Percentiles rank a stretch among this genome's conserved stretches.
phyloP scores from a whole-genome alignment of 2,113 vertebrate genomes.

The Heterochromis multidens region DNA sequence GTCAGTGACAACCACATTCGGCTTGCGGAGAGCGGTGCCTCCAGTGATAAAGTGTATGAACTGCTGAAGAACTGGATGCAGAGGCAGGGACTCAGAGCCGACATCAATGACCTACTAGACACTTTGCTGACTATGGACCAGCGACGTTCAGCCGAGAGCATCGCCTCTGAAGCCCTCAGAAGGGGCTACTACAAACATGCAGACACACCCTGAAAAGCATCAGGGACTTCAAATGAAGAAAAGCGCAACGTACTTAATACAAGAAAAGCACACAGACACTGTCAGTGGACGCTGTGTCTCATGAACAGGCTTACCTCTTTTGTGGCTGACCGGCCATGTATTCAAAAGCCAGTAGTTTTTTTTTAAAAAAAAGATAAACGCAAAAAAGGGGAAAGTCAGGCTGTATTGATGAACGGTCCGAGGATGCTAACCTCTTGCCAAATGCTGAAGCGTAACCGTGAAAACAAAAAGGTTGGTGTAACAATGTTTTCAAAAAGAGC shows the following conservation, averaged over 20 bases:
- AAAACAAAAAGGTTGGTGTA: background rate
- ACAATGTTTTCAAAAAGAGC: background rate
- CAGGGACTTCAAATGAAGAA: background rate
- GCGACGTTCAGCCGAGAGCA: constrained; percentile 74
- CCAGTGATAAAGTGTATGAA: constrained; percentile 76
- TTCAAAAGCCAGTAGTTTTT: constrained; percentile 63
- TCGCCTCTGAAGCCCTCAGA: constrained; percentile 66
- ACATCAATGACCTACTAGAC: constrained; percentile 76
- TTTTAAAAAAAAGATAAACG: background rate
- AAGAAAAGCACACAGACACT: constrained; percentile 44
- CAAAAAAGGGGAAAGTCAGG: constrained; percentile 42
- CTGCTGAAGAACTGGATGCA: constrained; percentile 81
- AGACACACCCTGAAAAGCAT: constrained; percentile 33
- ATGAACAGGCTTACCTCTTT: constrained; percentile 57
- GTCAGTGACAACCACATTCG: constrained; percentile 77
- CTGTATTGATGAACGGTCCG: background rate
- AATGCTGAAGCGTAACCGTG: background rate
- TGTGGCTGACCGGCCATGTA: constrained; percentile 28
- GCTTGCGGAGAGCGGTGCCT: constrained; percentile 61
- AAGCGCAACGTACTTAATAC: constrained; percentile 16
- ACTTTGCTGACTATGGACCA: constrained; percentile 75
- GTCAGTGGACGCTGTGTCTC: constrained; percentile 27
- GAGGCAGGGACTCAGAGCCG: constrained; percentile 74
- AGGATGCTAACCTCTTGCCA: constrained; percentile 20
- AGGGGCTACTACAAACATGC: constrained; percentile 73